Base-by-base conservation (phyloP, 2,797 vertebrate genomes). In the Pseudochaenichthys georgianus region DNA sequence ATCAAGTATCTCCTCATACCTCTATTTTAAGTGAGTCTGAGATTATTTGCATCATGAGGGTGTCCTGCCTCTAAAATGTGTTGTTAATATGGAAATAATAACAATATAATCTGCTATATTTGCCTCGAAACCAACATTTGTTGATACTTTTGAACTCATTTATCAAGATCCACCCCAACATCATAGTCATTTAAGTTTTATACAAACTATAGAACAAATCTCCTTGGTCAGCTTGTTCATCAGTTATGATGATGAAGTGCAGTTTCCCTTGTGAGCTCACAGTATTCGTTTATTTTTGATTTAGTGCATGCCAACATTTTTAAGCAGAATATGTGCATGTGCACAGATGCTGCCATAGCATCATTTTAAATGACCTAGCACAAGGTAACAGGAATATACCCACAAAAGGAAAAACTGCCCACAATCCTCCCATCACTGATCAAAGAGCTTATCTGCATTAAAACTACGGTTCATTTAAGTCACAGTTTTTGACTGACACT, bases 381-480 rank as follows among this genome's bases (percentile, higher is more conserved):
- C 13, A 59, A 28, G 52, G 23, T 64, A 57, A 13, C 38, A 63
- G 53, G 47, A 17, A 61, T 13, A n/a, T 15, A 52, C 17, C 45
- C 41, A 68, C 19, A 48, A 17, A 69, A 1, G 52, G 1, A 42
- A 16, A 28, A 23, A 42, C 58, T n/a, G 16, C 31, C n/a, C 13
- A 55, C 47, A 31, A 45, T 34, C 69, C 9, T 31, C 34, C 43
- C 48, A 64, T 47, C 63, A 21, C 41, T 15, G 38, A 57, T 61
- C 17, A 64, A 66, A 62, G 28, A 55, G 10, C 8, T 13, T n/a
- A 75, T 78, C 59, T 43, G 34, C 28, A 65, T 52, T 59, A 78
- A 69, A 83, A 47, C 6, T 48, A 55, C 16, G 2, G 61, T 61
- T 23, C 15, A 43, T 77, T 77, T 59, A 53, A 52, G 34, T 45